phyloP scores from a whole-genome alignment of 2,888 invertebrate species.

The Rhagonycha fulva region DNA sequence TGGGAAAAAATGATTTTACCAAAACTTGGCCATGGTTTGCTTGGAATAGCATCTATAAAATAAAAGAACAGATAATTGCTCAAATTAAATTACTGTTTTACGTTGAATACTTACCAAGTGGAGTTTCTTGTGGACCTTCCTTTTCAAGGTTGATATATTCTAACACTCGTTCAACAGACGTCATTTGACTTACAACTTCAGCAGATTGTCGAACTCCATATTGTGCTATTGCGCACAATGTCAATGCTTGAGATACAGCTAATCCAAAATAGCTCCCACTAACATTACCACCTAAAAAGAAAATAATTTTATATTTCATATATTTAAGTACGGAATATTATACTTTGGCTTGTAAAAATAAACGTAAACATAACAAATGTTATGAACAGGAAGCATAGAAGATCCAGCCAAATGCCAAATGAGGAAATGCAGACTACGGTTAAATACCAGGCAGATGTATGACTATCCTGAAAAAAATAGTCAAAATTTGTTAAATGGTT shows the following conservation, averaged over 20 bases:
- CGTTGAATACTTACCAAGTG: conserved; percentile 39
- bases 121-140: conserved; percentile 57
- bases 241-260: conserved; percentile 55
- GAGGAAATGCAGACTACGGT: conserved; percentile 67
- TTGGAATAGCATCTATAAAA: conserved; percentile 35
- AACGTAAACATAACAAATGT: conserved; percentile 67
- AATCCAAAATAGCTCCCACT: conserved; percentile 55
- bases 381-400: conserved; percentile 70
- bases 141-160: conserved; percentile 60
- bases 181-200: conserved; percentile 60
- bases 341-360: conserved; percentile 63
- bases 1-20: conserved; percentile 62
- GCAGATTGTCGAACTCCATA: conserved; percentile 69
- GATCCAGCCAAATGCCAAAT: conserved; percentile 77
- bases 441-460: conserved; percentile 72
- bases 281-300: conserved; percentile 8
- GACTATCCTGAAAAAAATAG: conserved; percentile 60
- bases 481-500: background rate
- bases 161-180: conserved; percentile 44
- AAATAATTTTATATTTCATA: too few relatives aligned
- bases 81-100: too few relatives aligned
- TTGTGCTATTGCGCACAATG: conserved; percentile 52
- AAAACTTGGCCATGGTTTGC: conserved; percentile 60
- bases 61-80: too few relatives aligned
- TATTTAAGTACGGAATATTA: too few relatives aligned